Conservation (phyloP, 2,888 invertebrate species). For the Trimorus sp. region DNA sequence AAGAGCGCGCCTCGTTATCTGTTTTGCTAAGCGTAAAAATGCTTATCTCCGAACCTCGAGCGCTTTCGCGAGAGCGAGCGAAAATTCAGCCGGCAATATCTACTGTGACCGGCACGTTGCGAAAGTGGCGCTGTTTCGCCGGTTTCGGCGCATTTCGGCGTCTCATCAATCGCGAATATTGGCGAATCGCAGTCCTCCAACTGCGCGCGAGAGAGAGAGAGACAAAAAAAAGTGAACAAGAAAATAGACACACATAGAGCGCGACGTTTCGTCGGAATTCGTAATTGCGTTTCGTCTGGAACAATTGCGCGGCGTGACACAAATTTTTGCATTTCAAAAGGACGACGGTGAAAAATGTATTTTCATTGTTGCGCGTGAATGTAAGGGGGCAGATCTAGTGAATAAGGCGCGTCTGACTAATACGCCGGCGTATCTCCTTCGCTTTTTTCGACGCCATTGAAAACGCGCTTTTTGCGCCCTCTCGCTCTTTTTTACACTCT, state of each 20-base stretch:
- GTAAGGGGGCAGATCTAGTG: conserved; percentile 36
- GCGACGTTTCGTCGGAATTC: conserved; percentile 21
- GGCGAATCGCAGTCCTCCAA: too few relatives aligned
- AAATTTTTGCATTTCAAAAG: conserved; percentile 62
- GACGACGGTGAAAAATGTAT: conserved; percentile 55
- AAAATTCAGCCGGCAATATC: conserved; percentile 62
- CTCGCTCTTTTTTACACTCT: too few relatives aligned
- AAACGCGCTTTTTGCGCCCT: neutral
- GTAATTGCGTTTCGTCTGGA: conserved; percentile 44
- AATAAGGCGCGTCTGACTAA: conserved; percentile 54
- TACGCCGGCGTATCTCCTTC: conserved; percentile 51
- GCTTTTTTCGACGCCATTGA: conserved; percentile 5
- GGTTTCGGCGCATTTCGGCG: too few relatives aligned
- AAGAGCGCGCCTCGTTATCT: conserved; percentile 63
- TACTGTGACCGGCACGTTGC: conserved; percentile 31
- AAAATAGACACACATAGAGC: too few relatives aligned
- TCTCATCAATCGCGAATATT: too few relatives aligned
- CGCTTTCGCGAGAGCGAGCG: conserved; percentile 63
- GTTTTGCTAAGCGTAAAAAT: conserved; percentile 66
- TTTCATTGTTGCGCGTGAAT: conserved; percentile 56
- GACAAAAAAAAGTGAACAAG: too few relatives aligned
- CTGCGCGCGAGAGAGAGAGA: too few relatives aligned
- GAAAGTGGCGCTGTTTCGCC: conserved; percentile 3
- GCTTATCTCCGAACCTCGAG: conserved; percentile 68
- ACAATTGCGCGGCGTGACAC: conserved; percentile 52